Evolutionary conservation across 92 coral and sea anemone genomes (phyloP).

Genomic region (Zoanthus solanderi): DNA sequence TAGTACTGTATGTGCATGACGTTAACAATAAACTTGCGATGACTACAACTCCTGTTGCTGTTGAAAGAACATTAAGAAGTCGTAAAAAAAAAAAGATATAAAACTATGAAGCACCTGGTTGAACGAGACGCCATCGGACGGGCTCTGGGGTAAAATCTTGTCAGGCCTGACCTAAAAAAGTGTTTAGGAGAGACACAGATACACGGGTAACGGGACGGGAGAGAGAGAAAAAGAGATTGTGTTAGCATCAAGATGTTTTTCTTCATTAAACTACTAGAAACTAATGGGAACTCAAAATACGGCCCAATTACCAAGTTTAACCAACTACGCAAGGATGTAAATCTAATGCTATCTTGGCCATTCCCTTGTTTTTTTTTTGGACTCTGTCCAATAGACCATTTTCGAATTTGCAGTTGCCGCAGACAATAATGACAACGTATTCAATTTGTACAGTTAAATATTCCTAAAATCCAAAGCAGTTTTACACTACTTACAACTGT

Average conservation of each 20-base stretch:
- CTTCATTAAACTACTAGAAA: background rate
- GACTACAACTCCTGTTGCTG: background rate
- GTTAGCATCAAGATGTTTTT: conserved; percentile 19
- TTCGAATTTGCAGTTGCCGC: too few species aligned
- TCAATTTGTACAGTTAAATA: too few species aligned
- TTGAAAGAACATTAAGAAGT: background rate
- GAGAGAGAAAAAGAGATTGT: conserved; percentile 18
- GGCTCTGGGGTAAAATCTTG: conserved; percentile 18
- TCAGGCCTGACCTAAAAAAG: conserved; percentile 39
- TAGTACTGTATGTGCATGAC: too few species aligned
- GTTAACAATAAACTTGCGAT: background rate
- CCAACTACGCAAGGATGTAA: too few species aligned
- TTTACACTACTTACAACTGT: too few species aligned
- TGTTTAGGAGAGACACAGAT: conserved; percentile 43
- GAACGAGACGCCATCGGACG: conserved; percentile 11
- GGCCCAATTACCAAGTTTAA: background rate
- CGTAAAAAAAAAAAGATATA: background rate
- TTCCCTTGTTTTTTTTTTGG: too few species aligned
- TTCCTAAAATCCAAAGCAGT: too few species aligned
- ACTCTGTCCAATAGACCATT: too few species aligned
- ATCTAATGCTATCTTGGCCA: too few species aligned
- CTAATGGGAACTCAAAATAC: background rate
- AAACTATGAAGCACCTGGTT: conserved; percentile 45
- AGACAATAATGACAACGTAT: too few species aligned
- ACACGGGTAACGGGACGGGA: conserved; percentile 44